Evolutionary conservation across 2,888 invertebrate species (phyloP), one percentile per base, ranked within the genome.

Genomic region (Deroplatys truncata): DNA sequence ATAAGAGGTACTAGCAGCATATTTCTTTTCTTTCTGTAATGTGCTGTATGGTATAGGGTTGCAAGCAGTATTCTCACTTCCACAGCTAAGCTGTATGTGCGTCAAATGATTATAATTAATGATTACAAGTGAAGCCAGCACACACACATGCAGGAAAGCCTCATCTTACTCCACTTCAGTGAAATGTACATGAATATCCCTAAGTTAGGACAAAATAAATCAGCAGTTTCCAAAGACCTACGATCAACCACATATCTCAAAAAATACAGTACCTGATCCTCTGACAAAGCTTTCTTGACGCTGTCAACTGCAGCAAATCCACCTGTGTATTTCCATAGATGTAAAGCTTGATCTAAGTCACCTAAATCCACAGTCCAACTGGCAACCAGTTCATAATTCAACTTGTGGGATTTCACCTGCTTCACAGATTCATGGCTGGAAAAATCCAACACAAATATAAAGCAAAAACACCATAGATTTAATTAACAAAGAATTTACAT

Each of bases 351-450:
- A 94, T 99, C 99, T 95, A 99, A 97, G 93, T 99, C 99, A 82
- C 99, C 99, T 35, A 98, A 98, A 89, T 97, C 97, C 2, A 99
- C 99, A 0, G 97, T 97, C 98, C 99, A 99, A 92, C 99, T 99
- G 89, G 98, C 99, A 43, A 98, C 97, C 91, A 99, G 94, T 93
- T 98, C 97, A 92, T 97, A 97, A 88, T 97, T 97, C 35, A 98
- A 94, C 82, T 97, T 95, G 91, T 96, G 96, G 5, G 96, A 95
- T 92, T 97, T 95, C 90, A 98, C 96, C 92, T 98, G 95, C 91
- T 96, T 95, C n/a, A 96, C 96, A 88, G 96, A 96, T 91, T 96
- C 96, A 94, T 97, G 96, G 92, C 98, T 98, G 93, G 83, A 93
- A 90, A 89, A 43, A 43, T 35, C 13, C 43, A 43, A 43, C 13